Evolutionary conservation across 2,888 invertebrate genomes (phyloP).

Genomic region (Spodoptera exigua): DNA sequence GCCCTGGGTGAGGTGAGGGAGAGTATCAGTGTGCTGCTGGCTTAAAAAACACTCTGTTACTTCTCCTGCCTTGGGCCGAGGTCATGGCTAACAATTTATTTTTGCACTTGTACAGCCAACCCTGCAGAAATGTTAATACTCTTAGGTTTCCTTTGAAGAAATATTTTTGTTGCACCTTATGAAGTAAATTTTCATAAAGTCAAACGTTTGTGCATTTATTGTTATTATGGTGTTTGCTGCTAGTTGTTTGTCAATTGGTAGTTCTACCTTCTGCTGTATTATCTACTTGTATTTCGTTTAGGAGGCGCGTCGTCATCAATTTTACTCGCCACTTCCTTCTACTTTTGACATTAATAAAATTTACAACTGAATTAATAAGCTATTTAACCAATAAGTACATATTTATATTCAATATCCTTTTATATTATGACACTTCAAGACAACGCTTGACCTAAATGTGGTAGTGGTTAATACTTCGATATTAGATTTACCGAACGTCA

Average conservation of each 20-base stretch:
- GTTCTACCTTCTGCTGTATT: background rate
- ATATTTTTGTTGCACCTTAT: background rate
- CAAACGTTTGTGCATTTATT: constrained; percentile 1
- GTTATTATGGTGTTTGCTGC: background rate
- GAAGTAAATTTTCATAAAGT: background rate
- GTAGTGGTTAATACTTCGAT: constrained; percentile 35
- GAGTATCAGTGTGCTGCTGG: no score
- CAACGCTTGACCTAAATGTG: constrained; percentile 51
- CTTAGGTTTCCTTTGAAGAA: no score
- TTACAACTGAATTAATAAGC: constrained; percentile 37
- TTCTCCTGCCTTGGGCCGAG: no score
- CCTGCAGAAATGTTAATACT: no score
- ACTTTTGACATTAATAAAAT: constrained; percentile 39
- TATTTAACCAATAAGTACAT: constrained; percentile 43
- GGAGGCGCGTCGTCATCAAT: background rate
- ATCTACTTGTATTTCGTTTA: background rate
- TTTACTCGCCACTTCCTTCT: constrained; percentile 30
- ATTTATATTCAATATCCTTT: constrained; percentile 54
- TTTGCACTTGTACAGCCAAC: no score
- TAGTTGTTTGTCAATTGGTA: background rate
- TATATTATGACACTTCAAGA: constrained; percentile 43
- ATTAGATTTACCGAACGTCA: constrained; percentile 42
- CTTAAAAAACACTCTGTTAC: no score
- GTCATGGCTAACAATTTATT: no score
- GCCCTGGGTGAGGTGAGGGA: no score